phyloP scores from a whole-genome alignment of 2,113 vertebrate species.

The Trochalopteron elliotii region DNA sequence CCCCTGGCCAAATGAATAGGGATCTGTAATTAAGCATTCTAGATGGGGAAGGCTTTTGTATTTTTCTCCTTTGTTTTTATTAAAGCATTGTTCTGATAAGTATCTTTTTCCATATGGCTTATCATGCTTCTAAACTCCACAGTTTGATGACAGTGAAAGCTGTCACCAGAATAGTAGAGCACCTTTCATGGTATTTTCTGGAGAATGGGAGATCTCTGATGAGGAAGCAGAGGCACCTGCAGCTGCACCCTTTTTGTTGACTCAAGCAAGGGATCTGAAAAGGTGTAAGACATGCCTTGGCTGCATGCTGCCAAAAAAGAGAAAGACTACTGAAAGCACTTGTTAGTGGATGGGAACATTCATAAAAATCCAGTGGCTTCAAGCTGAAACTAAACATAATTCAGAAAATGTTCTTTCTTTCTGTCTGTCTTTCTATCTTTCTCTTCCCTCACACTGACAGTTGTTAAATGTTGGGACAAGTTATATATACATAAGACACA shows the following conservation, averaged over 20 bases:
- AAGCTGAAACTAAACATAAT: neutral
- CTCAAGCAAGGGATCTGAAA: neutral
- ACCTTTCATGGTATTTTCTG: neutral
- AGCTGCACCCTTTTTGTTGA: neutral
- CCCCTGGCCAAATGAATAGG: neutral
- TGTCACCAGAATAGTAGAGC: neutral
- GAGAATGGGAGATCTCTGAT: neutral
- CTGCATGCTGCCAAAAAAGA: neutral
- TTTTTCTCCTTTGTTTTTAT: neutral
- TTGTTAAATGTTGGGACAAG: neutral
- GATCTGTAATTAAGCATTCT: neutral
- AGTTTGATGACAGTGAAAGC: neutral
- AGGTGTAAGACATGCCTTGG: neutral
- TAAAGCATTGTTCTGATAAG: neutral
- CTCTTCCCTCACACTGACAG: neutral
- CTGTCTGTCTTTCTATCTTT: neutral
- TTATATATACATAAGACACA: neutral
- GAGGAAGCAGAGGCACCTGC: neutral
- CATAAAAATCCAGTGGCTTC: neutral
- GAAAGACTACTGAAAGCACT: neutral
- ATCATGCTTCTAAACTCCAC: neutral
- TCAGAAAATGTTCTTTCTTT: neutral
- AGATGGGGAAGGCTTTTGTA: neutral
- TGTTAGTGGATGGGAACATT: neutral
- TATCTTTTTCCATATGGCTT: neutral